Conservation (phyloP, 2,113 vertebrate genomes). For the Hyla sarda region DNA sequence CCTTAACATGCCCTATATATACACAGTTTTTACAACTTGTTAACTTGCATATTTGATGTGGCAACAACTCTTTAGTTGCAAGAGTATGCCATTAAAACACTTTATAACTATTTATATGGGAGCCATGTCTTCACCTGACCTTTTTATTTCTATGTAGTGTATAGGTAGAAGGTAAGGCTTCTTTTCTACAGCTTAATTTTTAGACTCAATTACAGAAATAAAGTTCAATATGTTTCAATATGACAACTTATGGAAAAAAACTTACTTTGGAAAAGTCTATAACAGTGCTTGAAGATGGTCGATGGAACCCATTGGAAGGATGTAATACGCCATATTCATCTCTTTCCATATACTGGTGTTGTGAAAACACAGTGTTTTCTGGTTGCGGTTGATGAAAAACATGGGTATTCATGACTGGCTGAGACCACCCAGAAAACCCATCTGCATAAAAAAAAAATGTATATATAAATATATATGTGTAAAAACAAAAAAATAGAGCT, state of each 20-base stretch:
- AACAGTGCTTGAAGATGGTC: slow-evolving; percentile 93
- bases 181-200: neutral
- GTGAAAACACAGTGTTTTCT: slow-evolving; percentile 92
- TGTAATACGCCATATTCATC: slow-evolving; percentile 97
- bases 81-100: too few species aligned
- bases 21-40: too few species aligned
- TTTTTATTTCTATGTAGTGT: too few species aligned
- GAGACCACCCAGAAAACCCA: slow-evolving; percentile 96
- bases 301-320: slow-evolving; percentile 96
- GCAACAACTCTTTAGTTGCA: too few species aligned
- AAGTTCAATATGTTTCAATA: neutral
- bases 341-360: slow-evolving; percentile 98
- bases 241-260: neutral
- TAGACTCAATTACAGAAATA: too few species aligned
- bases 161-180: too few species aligned
- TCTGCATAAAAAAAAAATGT: slow-evolving; percentile 71
- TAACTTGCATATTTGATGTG: too few species aligned
- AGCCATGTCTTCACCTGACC: too few species aligned
- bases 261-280: slow-evolving; percentile 97
- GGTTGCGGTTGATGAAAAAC: slow-evolving; percentile 93
- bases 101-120: too few species aligned
- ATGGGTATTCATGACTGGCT: slow-evolving; percentile 93
- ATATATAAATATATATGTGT: too few species aligned
- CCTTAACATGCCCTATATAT: too few species aligned
- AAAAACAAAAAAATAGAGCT: too few species aligned